Conservation (phyloP, 2,113 vertebrate genomes). For the Macrotis lagotis region DNA sequence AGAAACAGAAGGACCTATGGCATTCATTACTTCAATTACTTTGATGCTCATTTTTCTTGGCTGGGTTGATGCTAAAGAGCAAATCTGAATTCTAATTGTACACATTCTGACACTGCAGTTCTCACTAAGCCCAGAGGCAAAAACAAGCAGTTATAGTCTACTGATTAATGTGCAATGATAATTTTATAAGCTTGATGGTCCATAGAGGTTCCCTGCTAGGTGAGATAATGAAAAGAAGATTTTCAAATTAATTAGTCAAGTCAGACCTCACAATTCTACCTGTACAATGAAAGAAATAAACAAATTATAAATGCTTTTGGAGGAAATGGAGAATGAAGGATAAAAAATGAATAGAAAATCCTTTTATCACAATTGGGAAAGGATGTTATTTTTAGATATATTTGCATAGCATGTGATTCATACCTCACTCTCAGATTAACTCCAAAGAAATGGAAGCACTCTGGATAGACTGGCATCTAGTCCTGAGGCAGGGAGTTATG, state of each 20-base stretch:
- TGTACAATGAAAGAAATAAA: constrained; percentile 29
- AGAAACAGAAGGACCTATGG: constrained; percentile 59
- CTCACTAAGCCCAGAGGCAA: constrained; percentile 54
- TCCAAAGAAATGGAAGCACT: neutral
- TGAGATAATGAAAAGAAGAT: constrained; percentile 75
- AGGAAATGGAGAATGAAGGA: constrained; percentile 39
- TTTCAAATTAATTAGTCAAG: constrained; percentile 75
- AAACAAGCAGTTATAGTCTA: constrained; percentile 77
- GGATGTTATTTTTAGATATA: neutral
- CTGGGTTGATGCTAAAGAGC: constrained; percentile 56
- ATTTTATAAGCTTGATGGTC: constrained; percentile 74
- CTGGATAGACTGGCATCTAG: neutral
- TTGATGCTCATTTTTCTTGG: constrained; percentile 67
- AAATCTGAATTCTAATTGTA: constrained; percentile 64
- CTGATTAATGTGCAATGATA: constrained; percentile 74
- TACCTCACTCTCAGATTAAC: neutral
- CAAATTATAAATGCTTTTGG: neutral
- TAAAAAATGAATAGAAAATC: neutral
- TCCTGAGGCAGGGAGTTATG: too few species aligned
- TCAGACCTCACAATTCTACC: constrained; percentile 55
- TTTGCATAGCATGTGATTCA: neutral
- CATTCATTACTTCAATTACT: constrained; percentile 77
- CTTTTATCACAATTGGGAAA: neutral
- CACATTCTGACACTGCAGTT: constrained; percentile 49
- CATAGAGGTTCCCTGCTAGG: constrained; percentile 67